These are phyloP conservation scores for Athene cunicularia DNA, from an alignment of 2,113 vertebrate species.

Conservation along the genomic window DNA sequence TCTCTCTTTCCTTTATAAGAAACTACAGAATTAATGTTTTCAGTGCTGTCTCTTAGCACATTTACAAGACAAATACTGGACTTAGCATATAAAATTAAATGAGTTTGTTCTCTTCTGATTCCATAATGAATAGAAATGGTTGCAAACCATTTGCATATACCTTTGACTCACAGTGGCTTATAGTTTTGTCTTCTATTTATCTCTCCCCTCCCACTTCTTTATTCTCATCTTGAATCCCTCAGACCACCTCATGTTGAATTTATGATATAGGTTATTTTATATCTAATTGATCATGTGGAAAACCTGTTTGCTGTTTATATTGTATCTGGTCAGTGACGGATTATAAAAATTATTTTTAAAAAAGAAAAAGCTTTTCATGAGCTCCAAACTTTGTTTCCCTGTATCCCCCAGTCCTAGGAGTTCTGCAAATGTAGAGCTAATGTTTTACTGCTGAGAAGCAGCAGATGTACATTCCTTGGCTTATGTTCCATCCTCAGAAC, in stretches of 20 bases:
- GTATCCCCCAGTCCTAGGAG: neutral
- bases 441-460: neutral
- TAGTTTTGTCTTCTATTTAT: neutral
- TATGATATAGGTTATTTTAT: neutral
- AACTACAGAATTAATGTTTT: constrained; percentile 17
- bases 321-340: neutral
- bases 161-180: neutral
- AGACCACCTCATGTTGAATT: neutral
- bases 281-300: neutral
- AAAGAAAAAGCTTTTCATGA: neutral
- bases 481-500: neutral
- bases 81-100: neutral
- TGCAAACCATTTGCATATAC: neutral
- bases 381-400: neutral
- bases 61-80: neutral
- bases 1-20: neutral
- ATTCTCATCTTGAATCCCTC: neutral
- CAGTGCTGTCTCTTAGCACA: neutral
- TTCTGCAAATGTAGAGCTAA: neutral
- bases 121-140: neutral
- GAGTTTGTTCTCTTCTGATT: neutral
- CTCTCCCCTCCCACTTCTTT: neutral
- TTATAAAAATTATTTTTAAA: neutral
- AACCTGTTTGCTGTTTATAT: neutral
- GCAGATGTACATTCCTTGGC: neutral